Base-by-base conservation (phyloP, 2,797 vertebrate genomes). In the Urophycis tenuis region DNA sequence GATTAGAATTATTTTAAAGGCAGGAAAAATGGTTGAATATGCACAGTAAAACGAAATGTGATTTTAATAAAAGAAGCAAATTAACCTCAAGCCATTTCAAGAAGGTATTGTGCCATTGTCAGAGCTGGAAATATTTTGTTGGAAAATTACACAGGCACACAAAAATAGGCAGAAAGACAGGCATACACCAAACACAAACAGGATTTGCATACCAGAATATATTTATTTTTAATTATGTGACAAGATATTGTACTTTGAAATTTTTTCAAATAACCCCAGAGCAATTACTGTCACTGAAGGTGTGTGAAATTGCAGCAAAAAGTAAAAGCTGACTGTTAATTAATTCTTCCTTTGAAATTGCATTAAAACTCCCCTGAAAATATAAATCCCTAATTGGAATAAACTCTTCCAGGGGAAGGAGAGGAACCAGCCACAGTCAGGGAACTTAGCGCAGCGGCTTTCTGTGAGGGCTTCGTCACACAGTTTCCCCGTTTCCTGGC, bases 291-390 rank as follows among this genome's bases (percentile, higher is more conserved):
- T 81, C 84, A 84, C 78, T 79, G 86, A 80, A 89, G 86, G 83
- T 90, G 88, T 90, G 88, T 89, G 82, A 90, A 91, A 91, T 92
- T 88, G 86, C 81, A 86, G 87, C 84, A 87, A 88, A 91, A 90
- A 88, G 49, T 80, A 82, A 80, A 86, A 87, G 87, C 86, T 67
- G 83, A 80, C 85, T 87, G 86, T 85, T 89, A 89, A 91, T 91
- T 88, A 89, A 88, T 90, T 89, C 82, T 81, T 85, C 84, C 88
- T 90, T 91, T 91, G 88, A 92, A 90, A 91, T 86, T 78, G 85
- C 86, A 88, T 90, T 88, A 88, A 86, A 87, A 84, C 76, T 87
- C 85, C 86, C 85, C 85, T 86, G 89, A 87, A 92, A 90, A 89
- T 88, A 86, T 79, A 85, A 87, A 90, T 85, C 80, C 80, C 85